phyloP scores from a whole-genome alignment of 2,797 vertebrate species.

The Phylloscopus collybita region DNA sequence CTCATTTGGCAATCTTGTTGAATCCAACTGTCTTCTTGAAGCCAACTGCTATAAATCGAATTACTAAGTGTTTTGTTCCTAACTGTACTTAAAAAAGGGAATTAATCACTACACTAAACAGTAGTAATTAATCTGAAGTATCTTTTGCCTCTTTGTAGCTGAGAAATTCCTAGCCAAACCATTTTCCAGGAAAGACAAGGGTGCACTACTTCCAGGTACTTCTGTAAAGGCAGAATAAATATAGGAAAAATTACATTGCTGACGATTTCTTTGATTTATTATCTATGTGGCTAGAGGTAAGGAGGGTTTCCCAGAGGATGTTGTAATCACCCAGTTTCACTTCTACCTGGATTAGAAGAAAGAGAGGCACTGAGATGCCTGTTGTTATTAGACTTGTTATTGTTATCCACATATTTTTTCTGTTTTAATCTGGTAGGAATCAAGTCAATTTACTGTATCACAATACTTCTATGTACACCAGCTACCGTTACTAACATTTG shows the following conservation, averaged over 20 bases:
- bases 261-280: neutral
- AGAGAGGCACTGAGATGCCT: neutral
- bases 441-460: neutral
- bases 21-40: conserved; percentile 3
- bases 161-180: conserved; percentile 1
- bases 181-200: neutral
- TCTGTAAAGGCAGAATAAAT: neutral
- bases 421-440: neutral
- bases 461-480: neutral
- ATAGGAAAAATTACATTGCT: neutral
- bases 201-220: neutral
- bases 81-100: neutral
- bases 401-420: neutral
- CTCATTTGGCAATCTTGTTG: neutral
- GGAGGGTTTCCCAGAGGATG: neutral
- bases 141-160: neutral
- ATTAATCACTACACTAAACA: neutral
- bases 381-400: neutral
- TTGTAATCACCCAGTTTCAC: neutral
- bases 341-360: neutral
- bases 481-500: neutral
- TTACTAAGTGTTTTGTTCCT: neutral
- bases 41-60: neutral
- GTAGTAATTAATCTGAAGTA: neutral
- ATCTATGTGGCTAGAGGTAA: neutral